phyloP scores from a whole-genome alignment of 2,888 invertebrate species.

The Hipparchia sbordonii region DNA sequence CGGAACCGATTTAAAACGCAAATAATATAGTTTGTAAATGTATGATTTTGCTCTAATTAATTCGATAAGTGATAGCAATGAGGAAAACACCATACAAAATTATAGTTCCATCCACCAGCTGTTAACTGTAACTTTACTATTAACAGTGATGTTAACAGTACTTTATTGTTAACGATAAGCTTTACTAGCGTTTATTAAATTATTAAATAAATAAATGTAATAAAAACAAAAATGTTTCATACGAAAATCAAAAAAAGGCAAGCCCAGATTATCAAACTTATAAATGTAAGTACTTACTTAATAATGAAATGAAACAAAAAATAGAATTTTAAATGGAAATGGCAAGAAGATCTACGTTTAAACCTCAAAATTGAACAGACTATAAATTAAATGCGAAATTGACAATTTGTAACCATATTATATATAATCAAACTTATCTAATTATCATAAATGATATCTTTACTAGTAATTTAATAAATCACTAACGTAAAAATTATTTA shows the following conservation, averaged over 20 bases:
- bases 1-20: not conserved
- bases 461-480: too few species aligned
- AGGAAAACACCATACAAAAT: slow-evolving; percentile 6
- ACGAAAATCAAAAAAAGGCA: slow-evolving; percentile 59
- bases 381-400: too few species aligned
- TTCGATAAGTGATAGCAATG: not conserved
- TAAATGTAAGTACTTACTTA: slow-evolving; percentile 54
- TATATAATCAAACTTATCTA: too few species aligned
- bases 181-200: not conserved
- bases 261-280: slow-evolving; percentile 53
- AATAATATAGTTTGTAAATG: not conserved
- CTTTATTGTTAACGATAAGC: not conserved
- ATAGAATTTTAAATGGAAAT: too few species aligned
- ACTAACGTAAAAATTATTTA: too few species aligned
- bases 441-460: too few species aligned
- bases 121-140: not conserved
- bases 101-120: not conserved
- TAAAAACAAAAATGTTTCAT: slow-evolving; percentile 52
- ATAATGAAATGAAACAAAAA: not conserved
- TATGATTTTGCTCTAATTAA: not conserved
- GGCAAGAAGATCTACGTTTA: too few species aligned
- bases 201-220: too few species aligned
- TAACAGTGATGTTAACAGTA: too few species aligned
- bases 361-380: too few species aligned
- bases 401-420: too few species aligned